A percentile compares a stretch with the other conserved stretches of the same genome.
phyloP scores from a whole-genome alignment of 2,797 vertebrate genomes.

The Pipistrellus nathusii region DNA sequence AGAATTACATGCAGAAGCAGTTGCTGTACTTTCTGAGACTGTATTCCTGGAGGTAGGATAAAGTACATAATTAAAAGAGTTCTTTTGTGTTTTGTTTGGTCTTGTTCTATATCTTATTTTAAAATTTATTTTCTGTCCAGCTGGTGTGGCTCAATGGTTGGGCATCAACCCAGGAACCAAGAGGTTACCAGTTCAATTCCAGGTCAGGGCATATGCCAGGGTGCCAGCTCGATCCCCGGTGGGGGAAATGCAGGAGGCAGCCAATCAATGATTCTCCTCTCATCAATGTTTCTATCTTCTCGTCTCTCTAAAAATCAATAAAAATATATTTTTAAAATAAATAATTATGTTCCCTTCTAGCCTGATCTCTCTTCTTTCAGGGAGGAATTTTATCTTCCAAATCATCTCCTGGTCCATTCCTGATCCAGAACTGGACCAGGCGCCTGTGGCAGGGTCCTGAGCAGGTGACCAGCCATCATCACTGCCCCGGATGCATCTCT shows the following conservation, averaged over 20 bases:
- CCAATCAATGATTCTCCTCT: no score
- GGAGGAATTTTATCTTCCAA: neutral
- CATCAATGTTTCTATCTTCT: no score
- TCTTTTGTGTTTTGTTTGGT: neutral
- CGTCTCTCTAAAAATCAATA: no score
- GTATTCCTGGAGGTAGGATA: neutral
- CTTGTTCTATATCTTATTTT: neutral
- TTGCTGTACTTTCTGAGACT: neutral
- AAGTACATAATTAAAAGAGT: neutral
- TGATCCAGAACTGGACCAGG: no score
- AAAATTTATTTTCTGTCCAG: neutral
- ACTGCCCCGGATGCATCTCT: neutral
- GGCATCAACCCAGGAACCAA: no score
- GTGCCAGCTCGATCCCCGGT: no score
- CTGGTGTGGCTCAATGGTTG: no score
- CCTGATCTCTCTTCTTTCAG: neutral
- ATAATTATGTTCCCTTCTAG: neutral
- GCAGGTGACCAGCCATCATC: no score
- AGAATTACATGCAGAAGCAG: neutral
- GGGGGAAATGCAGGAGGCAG: no score
- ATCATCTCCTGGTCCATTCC: neutral
- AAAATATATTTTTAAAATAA: neutral
- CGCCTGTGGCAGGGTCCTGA: neutral
- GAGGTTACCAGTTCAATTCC: no score
- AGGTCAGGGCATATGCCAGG: no score